phyloP scores from a whole-genome alignment of 2,113 vertebrate genomes.

The Mystacornis crossleyi region DNA sequence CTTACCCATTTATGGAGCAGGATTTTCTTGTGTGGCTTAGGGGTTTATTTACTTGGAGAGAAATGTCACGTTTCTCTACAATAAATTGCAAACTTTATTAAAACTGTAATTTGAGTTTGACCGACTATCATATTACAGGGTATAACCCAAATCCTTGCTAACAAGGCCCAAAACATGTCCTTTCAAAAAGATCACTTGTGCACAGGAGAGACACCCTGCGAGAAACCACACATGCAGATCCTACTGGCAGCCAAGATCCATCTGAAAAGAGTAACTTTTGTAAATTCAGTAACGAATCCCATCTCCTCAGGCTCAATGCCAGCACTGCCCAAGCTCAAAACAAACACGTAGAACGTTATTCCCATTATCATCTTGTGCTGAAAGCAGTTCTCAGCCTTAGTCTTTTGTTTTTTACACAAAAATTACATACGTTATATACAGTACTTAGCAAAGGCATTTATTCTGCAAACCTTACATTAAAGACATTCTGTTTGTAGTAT shows the following conservation, averaged over 20 bases:
- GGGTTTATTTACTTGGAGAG: not conserved
- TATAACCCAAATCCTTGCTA: not conserved
- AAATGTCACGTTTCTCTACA: not conserved
- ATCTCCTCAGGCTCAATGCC: not conserved
- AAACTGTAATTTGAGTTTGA: not conserved
- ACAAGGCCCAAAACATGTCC: not conserved
- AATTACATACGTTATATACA: not conserved
- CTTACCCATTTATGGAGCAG: not conserved
- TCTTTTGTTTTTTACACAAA: not conserved
- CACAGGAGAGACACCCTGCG: not conserved
- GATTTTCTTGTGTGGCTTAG: not conserved
- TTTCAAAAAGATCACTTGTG: not conserved
- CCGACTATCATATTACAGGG: not conserved
- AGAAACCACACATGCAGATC: not conserved
- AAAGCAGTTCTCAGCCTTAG: not conserved
- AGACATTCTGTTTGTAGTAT: not conserved
- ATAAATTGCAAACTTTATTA: not conserved
- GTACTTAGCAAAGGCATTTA: not conserved
- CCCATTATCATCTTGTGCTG: not conserved
- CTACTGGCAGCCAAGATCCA: not conserved
- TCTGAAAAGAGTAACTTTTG: not conserved
- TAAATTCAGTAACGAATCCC: not conserved
- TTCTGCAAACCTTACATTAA: not conserved
- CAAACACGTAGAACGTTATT: not conserved
- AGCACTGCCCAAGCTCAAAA: not conserved